Percentiles rank a stretch among this genome's conserved stretches.
Evolutionary conservation across 2,797 vertebrate species (phyloP).

Genomic region (Phalanger gymnotis): DNA sequence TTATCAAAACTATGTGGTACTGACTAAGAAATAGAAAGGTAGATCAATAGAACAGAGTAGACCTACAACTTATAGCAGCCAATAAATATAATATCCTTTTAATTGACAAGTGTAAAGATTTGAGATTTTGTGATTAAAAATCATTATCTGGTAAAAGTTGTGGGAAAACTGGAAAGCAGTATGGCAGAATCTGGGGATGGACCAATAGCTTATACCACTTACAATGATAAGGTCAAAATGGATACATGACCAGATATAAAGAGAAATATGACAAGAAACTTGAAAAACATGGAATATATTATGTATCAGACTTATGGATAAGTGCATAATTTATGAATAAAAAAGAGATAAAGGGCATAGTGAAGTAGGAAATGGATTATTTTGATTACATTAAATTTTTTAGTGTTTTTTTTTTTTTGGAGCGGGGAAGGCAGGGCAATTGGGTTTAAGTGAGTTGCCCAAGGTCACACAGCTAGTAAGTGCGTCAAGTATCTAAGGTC

Average conservation of each 20-base stretch:
- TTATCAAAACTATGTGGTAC: background rate
- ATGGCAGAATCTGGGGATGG: background rate
- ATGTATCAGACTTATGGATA: background rate
- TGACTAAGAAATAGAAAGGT: background rate
- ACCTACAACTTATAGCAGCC: background rate
- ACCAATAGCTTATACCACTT: background rate
- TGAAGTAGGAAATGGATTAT: too few species aligned
- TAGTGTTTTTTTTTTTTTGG: too few species aligned
- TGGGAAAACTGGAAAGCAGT: background rate
- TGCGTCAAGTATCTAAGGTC: too few species aligned
- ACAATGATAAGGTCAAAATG: background rate
- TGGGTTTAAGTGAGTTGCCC: too few species aligned
- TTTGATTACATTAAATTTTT: too few species aligned
- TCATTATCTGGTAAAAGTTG: background rate
- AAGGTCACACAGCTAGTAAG: too few species aligned
- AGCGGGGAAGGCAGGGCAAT: too few species aligned
- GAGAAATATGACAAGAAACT: background rate
- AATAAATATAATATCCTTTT: background rate
- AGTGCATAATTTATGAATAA: too few species aligned
- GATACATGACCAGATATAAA: background rate
- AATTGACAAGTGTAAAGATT: background rate
- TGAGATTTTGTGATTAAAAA: background rate
- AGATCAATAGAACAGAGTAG: too few species aligned
- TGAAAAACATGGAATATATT: background rate
- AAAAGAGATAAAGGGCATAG: too few species aligned